Evolutionary conservation across 2,113 vertebrate genomes (phyloP), one percentile per base, ranked within the genome.

Genomic region (Anthoscopus minutus): DNA sequence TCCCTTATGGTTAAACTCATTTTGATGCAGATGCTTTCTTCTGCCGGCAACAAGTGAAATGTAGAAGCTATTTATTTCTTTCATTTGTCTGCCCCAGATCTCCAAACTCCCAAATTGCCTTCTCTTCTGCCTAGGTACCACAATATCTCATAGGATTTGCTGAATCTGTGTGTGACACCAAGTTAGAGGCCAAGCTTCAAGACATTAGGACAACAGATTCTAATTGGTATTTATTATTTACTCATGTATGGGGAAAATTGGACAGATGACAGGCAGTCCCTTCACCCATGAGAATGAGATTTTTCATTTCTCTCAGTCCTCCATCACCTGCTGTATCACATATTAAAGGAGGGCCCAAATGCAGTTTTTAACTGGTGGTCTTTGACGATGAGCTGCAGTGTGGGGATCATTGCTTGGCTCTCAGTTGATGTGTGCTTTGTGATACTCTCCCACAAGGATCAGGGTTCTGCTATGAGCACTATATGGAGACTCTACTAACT

Each of bases 1-100:
- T 97, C 94, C 89, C 92, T 91, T 95, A 94, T 94, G 96, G 93
- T 96, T 96, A 91, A 94, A 87, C 77, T 95, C 90, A 91, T 94
- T 94, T 95, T 96, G 86, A 93, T 92, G 84, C 91, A 96, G 93
- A 94, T 95, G 88, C 92, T 95, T 94, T 94, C 92, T 95, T 95
- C 81, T 93, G 71, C 78, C 76, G 86, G 89, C 89, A 96, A 89
- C 71, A 95, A 96, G 83, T 9, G 19, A 86, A 96, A 94, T 0
- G 6, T 81, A 95, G 87, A 77, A 94, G 50, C 81, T 62, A 78
- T 95, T 96, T 96, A 80, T 97, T 95, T 94, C 78, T 96, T 88
- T 95, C 73, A 91, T 95, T 92, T 94, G 73, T 82, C 86, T 91
- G 81, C 57, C 89, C 93, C 48, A 93, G 86, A 86, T 93, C 76